Evolutionary conservation across 2,888 invertebrate genomes (phyloP).

Genomic region (Aphidius colemani): DNA sequence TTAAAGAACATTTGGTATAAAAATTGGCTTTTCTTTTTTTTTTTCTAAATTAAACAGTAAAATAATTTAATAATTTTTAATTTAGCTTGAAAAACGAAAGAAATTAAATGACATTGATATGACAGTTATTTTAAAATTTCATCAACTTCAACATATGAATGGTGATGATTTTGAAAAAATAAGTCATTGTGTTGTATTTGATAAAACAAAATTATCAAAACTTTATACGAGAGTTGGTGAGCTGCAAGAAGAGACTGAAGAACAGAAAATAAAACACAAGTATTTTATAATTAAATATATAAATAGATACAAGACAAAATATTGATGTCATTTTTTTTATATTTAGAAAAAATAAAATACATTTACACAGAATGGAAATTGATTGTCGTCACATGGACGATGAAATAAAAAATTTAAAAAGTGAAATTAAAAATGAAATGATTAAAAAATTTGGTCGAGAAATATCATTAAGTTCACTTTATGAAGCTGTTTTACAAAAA

Average conservation of each 20-base stretch:
- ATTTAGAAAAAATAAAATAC: slow-evolving; percentile 68
- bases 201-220: slow-evolving; percentile 64
- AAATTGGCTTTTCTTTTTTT: too few species aligned
- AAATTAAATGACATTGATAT: slow-evolving; percentile 78
- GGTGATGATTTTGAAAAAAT: slow-evolving; percentile 61
- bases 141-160: slow-evolving; percentile 69
- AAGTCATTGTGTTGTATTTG: slow-evolving; percentile 66
- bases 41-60: too few species aligned
- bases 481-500: slow-evolving; percentile 64
- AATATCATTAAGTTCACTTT: slow-evolving; percentile 63
- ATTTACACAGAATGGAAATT: slow-evolving; percentile 72
- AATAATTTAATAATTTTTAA: slow-evolving; percentile 24
- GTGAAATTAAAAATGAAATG: slow-evolving; percentile 63
- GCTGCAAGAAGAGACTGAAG: slow-evolving; percentile 69
- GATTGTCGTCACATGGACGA: slow-evolving; percentile 72
- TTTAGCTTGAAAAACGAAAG: slow-evolving; percentile 74
- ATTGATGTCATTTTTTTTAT: background rate
- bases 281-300: slow-evolving; percentile 40
- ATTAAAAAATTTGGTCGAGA: slow-evolving; percentile 65
- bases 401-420: slow-evolving; percentile 65
- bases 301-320: background rate
- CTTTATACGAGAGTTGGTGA: slow-evolving; percentile 69
- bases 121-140: slow-evolving; percentile 70
- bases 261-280: slow-evolving; percentile 69
- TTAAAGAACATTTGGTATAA: slow-evolving; percentile 70